Conservation (phyloP, 2,888 invertebrate genomes). For the Pollenia amentaria region DNA sequence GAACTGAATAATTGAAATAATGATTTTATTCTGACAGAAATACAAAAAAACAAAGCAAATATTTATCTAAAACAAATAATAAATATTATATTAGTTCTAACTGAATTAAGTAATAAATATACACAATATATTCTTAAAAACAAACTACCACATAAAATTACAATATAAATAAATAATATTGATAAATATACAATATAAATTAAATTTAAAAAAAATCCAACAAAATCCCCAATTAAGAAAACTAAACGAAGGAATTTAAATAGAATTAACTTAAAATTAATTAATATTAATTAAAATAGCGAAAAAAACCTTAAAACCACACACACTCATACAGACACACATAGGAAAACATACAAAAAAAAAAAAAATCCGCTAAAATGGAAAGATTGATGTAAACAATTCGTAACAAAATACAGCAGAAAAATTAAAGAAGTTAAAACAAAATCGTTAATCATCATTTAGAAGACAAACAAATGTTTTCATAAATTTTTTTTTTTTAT, state of each 20-base stretch:
- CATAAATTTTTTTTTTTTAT: background rate
- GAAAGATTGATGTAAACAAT: slow-evolving; percentile 72
- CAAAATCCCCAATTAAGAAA: slow-evolving; percentile 70
- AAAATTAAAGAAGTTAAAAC: slow-evolving; percentile 25
- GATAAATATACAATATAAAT: slow-evolving; percentile 38
- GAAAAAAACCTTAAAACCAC: slow-evolving; percentile 58
- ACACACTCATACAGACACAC: slow-evolving; percentile 12
- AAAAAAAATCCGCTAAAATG: slow-evolving; percentile 64
- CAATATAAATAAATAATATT: slow-evolving; percentile 40
- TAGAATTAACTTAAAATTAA: slow-evolving; percentile 67
- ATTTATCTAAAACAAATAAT: slow-evolving; percentile 65
- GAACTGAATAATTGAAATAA: slow-evolving; percentile 74
- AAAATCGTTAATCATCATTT: slow-evolving; percentile 25
- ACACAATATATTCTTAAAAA: slow-evolving; percentile 72
- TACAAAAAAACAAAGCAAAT: slow-evolving; percentile 52
- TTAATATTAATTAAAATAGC: slow-evolving; percentile 51
- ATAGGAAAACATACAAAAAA: slow-evolving; percentile 47
- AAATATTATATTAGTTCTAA: slow-evolving; percentile 69
- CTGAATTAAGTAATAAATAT: slow-evolving; percentile 67
- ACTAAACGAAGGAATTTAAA: slow-evolving; percentile 74
- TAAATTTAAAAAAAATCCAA: slow-evolving; percentile 9
- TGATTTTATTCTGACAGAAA: slow-evolving; percentile 72
- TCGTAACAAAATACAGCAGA: slow-evolving; percentile 4
- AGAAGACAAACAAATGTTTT: background rate
- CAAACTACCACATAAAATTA: slow-evolving; percentile 68